Conservation (phyloP, 2,113 vertebrate genomes). For the Mastomys coucha region DNA sequence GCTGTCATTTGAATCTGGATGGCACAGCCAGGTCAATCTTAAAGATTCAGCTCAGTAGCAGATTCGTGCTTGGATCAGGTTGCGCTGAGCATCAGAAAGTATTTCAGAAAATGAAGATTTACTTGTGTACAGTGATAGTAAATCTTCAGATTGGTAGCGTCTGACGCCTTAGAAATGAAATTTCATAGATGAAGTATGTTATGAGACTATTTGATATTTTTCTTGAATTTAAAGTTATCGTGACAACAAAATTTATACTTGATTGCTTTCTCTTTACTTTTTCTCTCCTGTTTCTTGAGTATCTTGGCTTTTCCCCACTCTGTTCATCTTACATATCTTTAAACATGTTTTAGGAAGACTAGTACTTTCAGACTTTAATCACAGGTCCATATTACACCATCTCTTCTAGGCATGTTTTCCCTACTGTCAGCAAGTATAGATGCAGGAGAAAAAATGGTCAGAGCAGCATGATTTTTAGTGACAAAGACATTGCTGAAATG, state of each 20-base stretch:
- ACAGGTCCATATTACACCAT: neutral
- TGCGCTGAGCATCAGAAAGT: neutral
- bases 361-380: neutral
- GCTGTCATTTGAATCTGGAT: neutral
- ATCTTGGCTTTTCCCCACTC: neutral
- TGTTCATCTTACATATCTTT: conserved; percentile 33
- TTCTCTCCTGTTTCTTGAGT: neutral
- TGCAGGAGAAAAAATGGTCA: neutral
- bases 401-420: neutral
- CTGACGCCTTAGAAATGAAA: neutral
- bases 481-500: neutral
- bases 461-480: neutral
- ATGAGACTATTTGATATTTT: neutral
- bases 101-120: neutral
- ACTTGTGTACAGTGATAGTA: neutral
- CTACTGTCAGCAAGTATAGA: neutral
- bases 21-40: neutral
- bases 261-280: neutral
- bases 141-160: neutral
- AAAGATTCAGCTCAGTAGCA: neutral
- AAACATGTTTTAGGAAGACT: neutral
- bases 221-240: too few relatives aligned
- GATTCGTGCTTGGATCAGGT: neutral
- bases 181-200: neutral
- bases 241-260: neutral